Evolutionary conservation across 1,140 invertebrate genomes (phyloP), one percentile per base, ranked within the genome.

Genomic region (Drosophila carrolli): DNA sequence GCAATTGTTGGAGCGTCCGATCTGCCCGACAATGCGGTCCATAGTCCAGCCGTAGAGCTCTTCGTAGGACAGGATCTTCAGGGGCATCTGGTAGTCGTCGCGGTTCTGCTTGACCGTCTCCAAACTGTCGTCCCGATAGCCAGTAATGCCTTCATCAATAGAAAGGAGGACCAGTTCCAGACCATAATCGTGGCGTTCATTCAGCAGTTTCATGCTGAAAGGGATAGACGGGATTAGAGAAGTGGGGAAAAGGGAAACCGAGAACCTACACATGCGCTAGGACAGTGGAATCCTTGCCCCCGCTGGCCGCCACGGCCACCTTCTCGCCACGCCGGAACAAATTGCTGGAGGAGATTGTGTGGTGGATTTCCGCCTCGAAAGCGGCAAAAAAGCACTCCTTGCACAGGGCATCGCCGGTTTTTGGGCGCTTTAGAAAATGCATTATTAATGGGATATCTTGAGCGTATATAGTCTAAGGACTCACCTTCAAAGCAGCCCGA

Each of bases 1-100:
- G 90, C 99, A 99, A 93, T 99, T 99, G 93, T 99, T 99, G 93
- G 98, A 99, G 51, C 96, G 94, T 0, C 99, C 99, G 77, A 99
- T 98, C 94, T 97, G 93, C 0, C 96, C 95, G 4, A 99, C 99
- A 93, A 99, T 99, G 86, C 96, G 96, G 94, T 99, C 99, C 99
- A 99, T 99, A 16, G 98, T 99, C 99, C 99, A 99, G 0, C 98
- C 99, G 94, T 99, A 99, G 0, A 99, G 93, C 78, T 99, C 98
- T 94, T 99, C 96, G 92, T 99, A 99, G 0, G 98, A 99, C 5
- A 99, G 94, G 66, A 99, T 98, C 94, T 97, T 99, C 32, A 99
- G 93, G 40, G 98, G 97, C 93, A 99, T 96, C 73, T 95, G 94
- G 94, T 99, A 99, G 92, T 99, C 97, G 81, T 96, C 95, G 81